These are phyloP conservation scores for Desmodus rotundus DNA, from an alignment of 2,113 vertebrate genomes.

Conservation along the genomic window DNA sequence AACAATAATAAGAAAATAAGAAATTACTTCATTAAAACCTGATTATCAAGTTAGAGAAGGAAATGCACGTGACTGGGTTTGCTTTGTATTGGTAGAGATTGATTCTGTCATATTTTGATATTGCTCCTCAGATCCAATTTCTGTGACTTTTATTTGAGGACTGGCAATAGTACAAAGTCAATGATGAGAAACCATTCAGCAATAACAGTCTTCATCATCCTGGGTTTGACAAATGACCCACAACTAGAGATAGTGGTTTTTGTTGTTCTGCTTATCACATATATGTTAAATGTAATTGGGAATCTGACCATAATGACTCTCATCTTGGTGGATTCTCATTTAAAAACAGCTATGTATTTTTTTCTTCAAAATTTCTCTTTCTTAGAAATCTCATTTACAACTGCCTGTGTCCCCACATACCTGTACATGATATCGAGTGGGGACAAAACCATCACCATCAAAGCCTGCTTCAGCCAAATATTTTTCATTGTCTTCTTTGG, in stretches of 20 bases:
- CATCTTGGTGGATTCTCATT: background rate
- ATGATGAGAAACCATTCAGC: constrained; percentile 28
- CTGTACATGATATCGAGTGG: background rate
- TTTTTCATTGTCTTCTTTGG: constrained; percentile 4
- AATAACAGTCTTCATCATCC: constrained; percentile 42
- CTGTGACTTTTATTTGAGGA: too few relatives aligned
- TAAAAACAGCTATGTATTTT: background rate
- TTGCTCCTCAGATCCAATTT: too few relatives aligned
- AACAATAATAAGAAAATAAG: too few relatives aligned
- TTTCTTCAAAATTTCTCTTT: background rate
- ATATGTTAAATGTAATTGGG: background rate
- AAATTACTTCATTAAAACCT: too few relatives aligned
- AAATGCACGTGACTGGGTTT: background rate
- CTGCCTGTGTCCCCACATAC: constrained; percentile 32
- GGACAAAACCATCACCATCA: background rate
- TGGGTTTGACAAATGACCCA: constrained; percentile 43
- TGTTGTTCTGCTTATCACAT: constrained; percentile 20
- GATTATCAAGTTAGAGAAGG: background rate
- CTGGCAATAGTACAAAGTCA: background rate
- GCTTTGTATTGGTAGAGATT: background rate
- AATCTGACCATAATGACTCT: background rate
- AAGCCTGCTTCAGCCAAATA: too few relatives aligned
- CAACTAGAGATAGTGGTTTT: constrained; percentile 42
- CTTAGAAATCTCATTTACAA: background rate
- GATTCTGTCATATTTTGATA: too few relatives aligned